Conservation (phyloP, 2,888 invertebrate genomes). For the Melanophora roralis region DNA sequence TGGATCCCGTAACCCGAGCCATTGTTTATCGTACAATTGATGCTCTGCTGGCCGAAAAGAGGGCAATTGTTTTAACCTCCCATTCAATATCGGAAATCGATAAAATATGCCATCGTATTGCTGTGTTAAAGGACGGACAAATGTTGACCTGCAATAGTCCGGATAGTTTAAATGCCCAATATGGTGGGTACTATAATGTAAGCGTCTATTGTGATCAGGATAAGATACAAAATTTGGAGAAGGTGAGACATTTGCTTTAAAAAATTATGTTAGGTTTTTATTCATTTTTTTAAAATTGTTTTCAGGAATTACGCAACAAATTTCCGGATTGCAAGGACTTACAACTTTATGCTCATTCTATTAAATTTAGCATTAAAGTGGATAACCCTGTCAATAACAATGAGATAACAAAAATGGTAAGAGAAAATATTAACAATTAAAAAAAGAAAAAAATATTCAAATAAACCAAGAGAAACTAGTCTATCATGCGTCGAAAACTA, state of each 20-base stretch:
- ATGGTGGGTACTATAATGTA: slow-evolving; percentile 75
- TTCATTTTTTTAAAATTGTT: slow-evolving; percentile 2
- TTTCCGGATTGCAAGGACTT: slow-evolving; percentile 70
- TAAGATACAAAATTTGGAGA: slow-evolving; percentile 68
- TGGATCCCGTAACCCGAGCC: slow-evolving; percentile 80
- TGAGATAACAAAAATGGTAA: slow-evolving; percentile 57
- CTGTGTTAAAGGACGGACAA: slow-evolving; percentile 75
- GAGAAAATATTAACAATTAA: too few relatives aligned
- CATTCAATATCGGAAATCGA: slow-evolving; percentile 77
- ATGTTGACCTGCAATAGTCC: slow-evolving; percentile 74
- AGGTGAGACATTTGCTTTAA: slow-evolving; percentile 60
- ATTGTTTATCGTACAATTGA: slow-evolving; percentile 75
- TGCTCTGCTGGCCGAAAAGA: slow-evolving; percentile 70
- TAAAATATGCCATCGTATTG: slow-evolving; percentile 76
- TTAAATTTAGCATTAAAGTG: slow-evolving; percentile 73
- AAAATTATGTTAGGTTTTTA: too few relatives aligned
- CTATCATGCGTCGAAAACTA: too few relatives aligned
- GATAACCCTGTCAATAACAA: slow-evolving; percentile 49
- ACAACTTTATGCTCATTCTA: slow-evolving; percentile 72
- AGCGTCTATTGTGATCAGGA: slow-evolving; percentile 73
- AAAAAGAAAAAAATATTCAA: too few relatives aligned
- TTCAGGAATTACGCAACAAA: slow-evolving; percentile 67
- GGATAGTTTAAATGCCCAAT: slow-evolving; percentile 70
- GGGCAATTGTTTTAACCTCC: slow-evolving; percentile 76
- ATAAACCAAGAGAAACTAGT: too few relatives aligned